Evolutionary conservation across 2,888 invertebrate species (phyloP).

Genomic region (Hemaris fuciformis): DNA sequence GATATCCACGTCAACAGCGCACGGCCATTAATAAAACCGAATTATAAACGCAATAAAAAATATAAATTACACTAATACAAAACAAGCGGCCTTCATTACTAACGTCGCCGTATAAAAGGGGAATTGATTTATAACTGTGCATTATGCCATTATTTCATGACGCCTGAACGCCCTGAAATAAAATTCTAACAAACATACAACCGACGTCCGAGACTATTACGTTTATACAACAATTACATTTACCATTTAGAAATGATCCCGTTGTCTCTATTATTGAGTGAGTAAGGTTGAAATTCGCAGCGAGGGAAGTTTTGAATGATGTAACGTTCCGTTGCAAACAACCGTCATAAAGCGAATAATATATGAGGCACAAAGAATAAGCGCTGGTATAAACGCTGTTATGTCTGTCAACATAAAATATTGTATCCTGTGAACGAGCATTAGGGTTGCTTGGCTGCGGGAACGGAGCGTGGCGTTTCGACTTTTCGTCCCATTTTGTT

Average conservation of each 20-base stretch:
- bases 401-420: conserved; percentile 81
- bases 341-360: conserved; percentile 81
- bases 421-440: conserved; percentile 67
- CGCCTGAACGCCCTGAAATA: conserved; percentile 80
- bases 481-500: neutral
- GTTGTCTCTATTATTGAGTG: conserved; percentile 22
- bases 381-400: conserved; percentile 80
- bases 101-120: conserved; percentile 75
- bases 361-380: conserved; percentile 81
- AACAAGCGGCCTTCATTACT: conserved; percentile 73
- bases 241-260: conserved; percentile 19
- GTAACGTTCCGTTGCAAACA: conserved; percentile 44
- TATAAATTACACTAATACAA: conserved; percentile 62
- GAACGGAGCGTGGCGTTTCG: neutral
- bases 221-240: conserved; percentile 41
- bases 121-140: conserved; percentile 78
- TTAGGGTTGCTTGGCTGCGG: conserved; percentile 8
- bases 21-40: conserved; percentile 52
- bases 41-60: conserved; percentile 58
- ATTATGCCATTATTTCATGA: conserved; percentile 80
- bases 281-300: conserved; percentile 41
- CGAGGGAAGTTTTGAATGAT: conserved; percentile 22
- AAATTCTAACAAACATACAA: conserved; percentile 80
- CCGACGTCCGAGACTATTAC: conserved; percentile 80
- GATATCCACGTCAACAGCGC: conserved; percentile 29